phyloP scores from a whole-genome alignment of 2,113 vertebrate species.

The Osmerus mordax region DNA sequence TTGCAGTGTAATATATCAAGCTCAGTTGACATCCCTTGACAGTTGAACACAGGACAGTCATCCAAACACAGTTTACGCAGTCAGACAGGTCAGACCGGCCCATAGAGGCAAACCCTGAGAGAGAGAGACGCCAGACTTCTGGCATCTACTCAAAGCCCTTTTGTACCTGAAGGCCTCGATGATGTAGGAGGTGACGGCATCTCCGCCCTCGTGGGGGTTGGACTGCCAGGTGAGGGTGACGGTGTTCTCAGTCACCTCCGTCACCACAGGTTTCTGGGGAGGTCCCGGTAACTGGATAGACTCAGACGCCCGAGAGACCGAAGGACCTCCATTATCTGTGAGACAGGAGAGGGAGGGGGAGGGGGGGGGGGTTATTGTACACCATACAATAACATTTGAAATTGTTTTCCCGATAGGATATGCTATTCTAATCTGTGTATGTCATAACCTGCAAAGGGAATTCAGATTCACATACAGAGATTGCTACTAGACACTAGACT shows the following conservation, averaged over 20 bases:
- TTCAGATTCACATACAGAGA: too few relatives aligned
- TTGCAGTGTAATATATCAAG: too few relatives aligned
- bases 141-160: neutral
- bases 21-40: too few relatives aligned
- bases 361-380: neutral
- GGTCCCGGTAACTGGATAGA: slow-evolving; percentile 79
- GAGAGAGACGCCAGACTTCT: neutral
- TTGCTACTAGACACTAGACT: too few relatives aligned
- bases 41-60: too few relatives aligned
- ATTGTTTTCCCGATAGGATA: slow-evolving; percentile 21
- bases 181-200: slow-evolving; percentile 79
- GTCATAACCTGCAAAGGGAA: too few relatives aligned
- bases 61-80: too few relatives aligned
- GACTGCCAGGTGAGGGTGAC: slow-evolving; percentile 90
- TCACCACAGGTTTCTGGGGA: slow-evolving; percentile 87
- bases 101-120: neutral
- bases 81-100: too few relatives aligned
- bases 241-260: slow-evolving; percentile 81
- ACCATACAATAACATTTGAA: slow-evolving; percentile 15
- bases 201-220: slow-evolving; percentile 68
- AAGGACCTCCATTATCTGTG: slow-evolving; percentile 65
- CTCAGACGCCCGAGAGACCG: slow-evolving; percentile 65
- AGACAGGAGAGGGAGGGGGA: slow-evolving; percentile 14
- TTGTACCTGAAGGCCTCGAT: slow-evolving; percentile 93
- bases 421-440: slow-evolving; percentile 7